Evolutionary conservation across 2,888 invertebrate species (phyloP), one percentile per base, ranked within the genome.

Genomic region (Oxyteleia sp.): DNA sequence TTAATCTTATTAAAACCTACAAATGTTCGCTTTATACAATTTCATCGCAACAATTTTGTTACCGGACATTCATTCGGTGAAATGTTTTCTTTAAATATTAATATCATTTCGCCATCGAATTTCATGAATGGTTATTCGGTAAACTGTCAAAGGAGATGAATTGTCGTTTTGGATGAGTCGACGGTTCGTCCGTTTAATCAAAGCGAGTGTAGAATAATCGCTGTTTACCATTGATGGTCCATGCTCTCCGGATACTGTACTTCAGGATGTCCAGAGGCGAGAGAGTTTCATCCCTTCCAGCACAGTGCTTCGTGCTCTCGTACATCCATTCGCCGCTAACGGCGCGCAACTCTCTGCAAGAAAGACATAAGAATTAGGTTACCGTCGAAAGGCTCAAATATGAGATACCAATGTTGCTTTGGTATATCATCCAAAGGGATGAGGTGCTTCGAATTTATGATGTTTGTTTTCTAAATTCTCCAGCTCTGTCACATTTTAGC

Each of bases 251-350:
- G 86, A 96, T 96, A 88, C 95, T 96, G 87, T 95, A 94, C 88
- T 95, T 95, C 87, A 96, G 94, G 87, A 95, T 95, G 90, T 96
- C 95, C 78, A 95, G 94, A 51, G 96, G 94, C 35, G 95, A 95
- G 59, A 95, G 94, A 47, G 95, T 93, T 90, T 86, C 93, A 89
- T 90, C 94, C 93, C 92, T 95, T 94, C 85, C 94, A 91, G 88
- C 94, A 92, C 87, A 94, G 94, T 88, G 94, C 94, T 78, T 95
- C 80, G 94, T 93, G 88, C 94, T 95, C 89, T 95, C 95, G 92
- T 95, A 95, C 93, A 96, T 94, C 96, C 96, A 96, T 90, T 96
- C 96, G 71, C 95, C 95, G 69, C 95, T 95, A 45, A 95, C 95
- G 18, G 95, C 95, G 92, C 96, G 95, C 85, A 96, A 94, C 93